phyloP scores from a whole-genome alignment of 1,140 invertebrate species.

The Euglossa dilemma region DNA sequence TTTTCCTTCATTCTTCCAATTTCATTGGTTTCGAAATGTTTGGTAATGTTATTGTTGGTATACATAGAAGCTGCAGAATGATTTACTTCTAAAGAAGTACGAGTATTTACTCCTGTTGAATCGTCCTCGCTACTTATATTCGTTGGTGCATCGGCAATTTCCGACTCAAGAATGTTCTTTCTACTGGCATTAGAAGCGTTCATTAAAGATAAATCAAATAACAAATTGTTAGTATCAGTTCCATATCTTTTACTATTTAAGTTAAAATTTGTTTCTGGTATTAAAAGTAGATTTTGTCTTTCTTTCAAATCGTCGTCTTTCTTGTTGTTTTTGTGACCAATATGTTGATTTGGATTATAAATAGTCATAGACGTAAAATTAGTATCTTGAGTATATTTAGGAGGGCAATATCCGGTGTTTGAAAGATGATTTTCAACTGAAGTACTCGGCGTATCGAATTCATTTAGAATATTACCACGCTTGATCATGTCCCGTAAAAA shows the following conservation, averaged over 20 bases:
- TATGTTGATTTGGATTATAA: too few relatives aligned
- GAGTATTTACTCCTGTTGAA: neutral
- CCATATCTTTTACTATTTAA: neutral
- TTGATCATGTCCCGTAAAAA: neutral
- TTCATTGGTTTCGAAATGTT: neutral
- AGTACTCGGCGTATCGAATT: too few relatives aligned
- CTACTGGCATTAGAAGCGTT: rapidly evolving
- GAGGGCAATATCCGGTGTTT: neutral
- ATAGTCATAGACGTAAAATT: too few relatives aligned
- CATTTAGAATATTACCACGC: neutral
- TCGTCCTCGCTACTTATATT: neutral
- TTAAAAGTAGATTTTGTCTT: neutral
- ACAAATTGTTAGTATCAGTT: neutral
- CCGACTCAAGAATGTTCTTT: neutral
- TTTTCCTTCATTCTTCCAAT: neutral
- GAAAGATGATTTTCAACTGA: too few relatives aligned
- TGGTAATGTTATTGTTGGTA: neutral
- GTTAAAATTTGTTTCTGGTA: neutral
- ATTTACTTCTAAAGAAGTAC: neutral
- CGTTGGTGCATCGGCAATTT: neutral
- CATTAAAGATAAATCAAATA: neutral
- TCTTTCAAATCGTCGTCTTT: neutral
- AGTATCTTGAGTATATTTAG: neutral
- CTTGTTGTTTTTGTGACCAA: neutral
- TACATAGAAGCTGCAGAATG: rapidly evolving